Evolutionary conservation across 2,113 vertebrate species (phyloP).

Genomic region (Nicator chloris): DNA sequence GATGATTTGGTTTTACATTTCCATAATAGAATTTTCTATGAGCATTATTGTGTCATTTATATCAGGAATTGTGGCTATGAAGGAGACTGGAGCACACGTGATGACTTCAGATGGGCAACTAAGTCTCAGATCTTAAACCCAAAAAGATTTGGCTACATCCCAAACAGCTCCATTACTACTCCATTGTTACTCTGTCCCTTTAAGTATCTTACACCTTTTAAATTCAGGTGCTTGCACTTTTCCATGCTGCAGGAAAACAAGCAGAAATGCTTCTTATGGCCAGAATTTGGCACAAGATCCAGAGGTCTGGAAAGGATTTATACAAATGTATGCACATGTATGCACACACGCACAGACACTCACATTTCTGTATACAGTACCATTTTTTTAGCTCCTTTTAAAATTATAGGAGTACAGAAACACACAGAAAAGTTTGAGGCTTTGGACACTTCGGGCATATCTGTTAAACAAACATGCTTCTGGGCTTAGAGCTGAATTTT

Average conservation of each 20-base stretch:
- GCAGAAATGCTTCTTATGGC: background rate
- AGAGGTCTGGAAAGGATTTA: slow-evolving; percentile 32
- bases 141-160: background rate
- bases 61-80: background rate
- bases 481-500: background rate
- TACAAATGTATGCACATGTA: background rate
- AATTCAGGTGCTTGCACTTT: slow-evolving; percentile 14
- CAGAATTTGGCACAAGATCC: slow-evolving; percentile 4
- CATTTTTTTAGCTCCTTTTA: background rate
- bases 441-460: background rate
- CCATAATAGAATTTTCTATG: background rate
- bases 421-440: background rate
- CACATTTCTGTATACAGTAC: background rate
- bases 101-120: background rate
- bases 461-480: background rate
- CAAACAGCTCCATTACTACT: background rate
- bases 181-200: background rate
- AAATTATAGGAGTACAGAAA: background rate
- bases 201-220: background rate
- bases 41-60: background rate
- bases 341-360: background rate
- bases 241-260: background rate
- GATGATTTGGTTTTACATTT: background rate
- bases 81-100: background rate
- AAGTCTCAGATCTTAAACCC: background rate